Evolutionary conservation across 2,888 invertebrate species (phyloP).

Genomic region (Cataglyphis livida): DNA sequence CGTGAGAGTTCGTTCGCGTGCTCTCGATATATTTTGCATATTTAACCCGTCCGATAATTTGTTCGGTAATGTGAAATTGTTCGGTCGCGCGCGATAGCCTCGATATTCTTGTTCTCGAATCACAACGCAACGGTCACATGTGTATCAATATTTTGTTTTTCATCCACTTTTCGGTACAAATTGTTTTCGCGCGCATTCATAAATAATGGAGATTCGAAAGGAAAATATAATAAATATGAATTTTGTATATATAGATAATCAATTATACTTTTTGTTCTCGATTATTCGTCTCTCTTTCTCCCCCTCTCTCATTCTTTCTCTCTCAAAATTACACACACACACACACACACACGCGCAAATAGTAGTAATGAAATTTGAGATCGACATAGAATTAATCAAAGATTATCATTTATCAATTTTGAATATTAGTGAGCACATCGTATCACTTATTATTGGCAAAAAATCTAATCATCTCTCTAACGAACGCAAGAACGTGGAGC

Average conservation of each 20-base stretch:
- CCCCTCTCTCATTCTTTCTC: not conserved
- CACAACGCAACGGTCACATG: not conserved
- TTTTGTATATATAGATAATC: not conserved
- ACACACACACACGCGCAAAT: not conserved
- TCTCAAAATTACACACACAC: not conserved
- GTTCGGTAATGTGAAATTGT: conserved; percentile 67
- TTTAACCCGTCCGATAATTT: conserved; percentile 67
- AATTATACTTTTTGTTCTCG: not conserved
- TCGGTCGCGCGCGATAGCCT: conserved; percentile 13
- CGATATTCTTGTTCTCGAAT: conserved; percentile 35
- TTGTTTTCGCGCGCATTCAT: not conserved
- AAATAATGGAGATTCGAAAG: not conserved
- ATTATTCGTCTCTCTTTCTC: not conserved
- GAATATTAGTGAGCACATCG: not conserved
- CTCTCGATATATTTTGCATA: conserved; percentile 61
- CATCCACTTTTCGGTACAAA: not conserved
- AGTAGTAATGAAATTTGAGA: not conserved
- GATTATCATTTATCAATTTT: not conserved
- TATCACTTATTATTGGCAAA: not conserved
- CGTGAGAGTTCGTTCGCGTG: conserved; percentile 3
- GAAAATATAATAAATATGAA: not conserved
- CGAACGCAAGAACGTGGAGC: not conserved
- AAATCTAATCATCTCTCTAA: not conserved
- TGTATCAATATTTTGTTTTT: conserved; percentile 3
- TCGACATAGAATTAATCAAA: not conserved